Conservation (phyloP, 2,888 invertebrate genomes). For the Cryptocheilus praepositus region DNA sequence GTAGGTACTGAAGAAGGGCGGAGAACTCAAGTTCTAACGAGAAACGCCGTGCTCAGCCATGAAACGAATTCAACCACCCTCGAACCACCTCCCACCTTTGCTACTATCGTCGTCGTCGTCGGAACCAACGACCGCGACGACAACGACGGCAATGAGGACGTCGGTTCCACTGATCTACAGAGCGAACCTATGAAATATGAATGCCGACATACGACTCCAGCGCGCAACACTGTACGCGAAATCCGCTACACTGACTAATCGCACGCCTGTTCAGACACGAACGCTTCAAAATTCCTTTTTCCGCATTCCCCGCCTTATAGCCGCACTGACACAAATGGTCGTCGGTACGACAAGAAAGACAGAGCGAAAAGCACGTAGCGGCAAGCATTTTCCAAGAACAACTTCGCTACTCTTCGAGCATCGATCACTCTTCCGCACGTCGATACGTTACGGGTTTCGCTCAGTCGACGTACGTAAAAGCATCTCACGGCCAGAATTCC, state of each 20-base stretch:
- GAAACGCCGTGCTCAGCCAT: slow-evolving; percentile 62
- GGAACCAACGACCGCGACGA: slow-evolving; percentile 13
- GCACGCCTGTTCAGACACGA: no score
- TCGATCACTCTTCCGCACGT: slow-evolving; percentile 33
- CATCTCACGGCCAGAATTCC: neutral
- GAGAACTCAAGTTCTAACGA: slow-evolving; percentile 69
- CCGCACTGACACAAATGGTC: neutral
- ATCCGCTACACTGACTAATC: slow-evolving; percentile 52
- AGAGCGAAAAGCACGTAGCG: neutral
- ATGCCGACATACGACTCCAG: no score
- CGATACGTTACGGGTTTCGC: slow-evolving; percentile 14
- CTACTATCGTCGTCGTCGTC: slow-evolving; percentile 34
- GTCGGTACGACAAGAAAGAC: neutral
- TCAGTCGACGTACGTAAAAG: neutral
- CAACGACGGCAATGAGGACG: neutral
- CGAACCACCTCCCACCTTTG: slow-evolving; percentile 36
- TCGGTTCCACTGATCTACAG: slow-evolving; percentile 19
- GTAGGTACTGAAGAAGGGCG: slow-evolving; percentile 28
- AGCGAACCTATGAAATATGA: slow-evolving; percentile 49
- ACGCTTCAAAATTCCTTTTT: slow-evolving; percentile 44
- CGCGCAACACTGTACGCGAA: slow-evolving; percentile 45
- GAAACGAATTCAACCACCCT: slow-evolving; percentile 64
- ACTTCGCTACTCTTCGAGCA: slow-evolving; percentile 30
- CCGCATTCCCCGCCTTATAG: neutral
- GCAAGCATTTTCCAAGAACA: slow-evolving; percentile 31